Percentiles rank a stretch among this genome's conserved stretches.
phyloP scores from a whole-genome alignment of 2,888 invertebrate genomes.

The Erebia palarica region DNA sequence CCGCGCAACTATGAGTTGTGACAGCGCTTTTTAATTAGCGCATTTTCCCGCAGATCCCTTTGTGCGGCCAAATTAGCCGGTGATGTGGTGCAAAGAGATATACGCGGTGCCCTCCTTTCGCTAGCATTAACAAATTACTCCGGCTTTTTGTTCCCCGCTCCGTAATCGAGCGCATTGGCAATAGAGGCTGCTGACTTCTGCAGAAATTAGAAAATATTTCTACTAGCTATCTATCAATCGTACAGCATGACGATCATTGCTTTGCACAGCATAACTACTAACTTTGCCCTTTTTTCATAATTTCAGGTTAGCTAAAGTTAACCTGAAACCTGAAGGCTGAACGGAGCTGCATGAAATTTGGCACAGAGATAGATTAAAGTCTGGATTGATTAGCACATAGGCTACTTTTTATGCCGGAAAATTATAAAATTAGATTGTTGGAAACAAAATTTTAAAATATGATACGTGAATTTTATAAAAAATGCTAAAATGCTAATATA shows the following conservation, averaged over 20 bases:
- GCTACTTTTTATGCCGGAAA: too few relatives aligned
- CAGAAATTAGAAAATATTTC: constrained; percentile 22
- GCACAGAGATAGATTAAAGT: too few relatives aligned
- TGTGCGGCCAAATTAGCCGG: constrained; percentile 76
- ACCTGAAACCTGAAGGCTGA: too few relatives aligned
- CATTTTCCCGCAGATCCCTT: constrained; percentile 58
- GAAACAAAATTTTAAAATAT: too few relatives aligned
- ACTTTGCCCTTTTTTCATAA: background rate
- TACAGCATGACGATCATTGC: background rate
- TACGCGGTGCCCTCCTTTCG: constrained; percentile 47
- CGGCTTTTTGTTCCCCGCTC: constrained; percentile 29
- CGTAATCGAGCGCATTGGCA: constrained; percentile 23
- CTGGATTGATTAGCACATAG: too few relatives aligned
- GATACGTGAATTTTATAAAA: too few relatives aligned
- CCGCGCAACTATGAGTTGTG: constrained; percentile 52
- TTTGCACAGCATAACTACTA: background rate
- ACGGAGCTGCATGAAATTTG: too few relatives aligned
- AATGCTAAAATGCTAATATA: too few relatives aligned
- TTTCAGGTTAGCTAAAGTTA: background rate
- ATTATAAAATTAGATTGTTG: too few relatives aligned
- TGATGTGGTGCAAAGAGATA: constrained; percentile 55
- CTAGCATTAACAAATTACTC: constrained; percentile 63
- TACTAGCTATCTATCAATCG: background rate
- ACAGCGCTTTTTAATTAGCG: constrained; percentile 80
- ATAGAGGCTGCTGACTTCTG: constrained; percentile 17